Evolutionary conservation across 2,797 vertebrate genomes (phyloP).

Genomic region (Anguilla pacifica): DNA sequence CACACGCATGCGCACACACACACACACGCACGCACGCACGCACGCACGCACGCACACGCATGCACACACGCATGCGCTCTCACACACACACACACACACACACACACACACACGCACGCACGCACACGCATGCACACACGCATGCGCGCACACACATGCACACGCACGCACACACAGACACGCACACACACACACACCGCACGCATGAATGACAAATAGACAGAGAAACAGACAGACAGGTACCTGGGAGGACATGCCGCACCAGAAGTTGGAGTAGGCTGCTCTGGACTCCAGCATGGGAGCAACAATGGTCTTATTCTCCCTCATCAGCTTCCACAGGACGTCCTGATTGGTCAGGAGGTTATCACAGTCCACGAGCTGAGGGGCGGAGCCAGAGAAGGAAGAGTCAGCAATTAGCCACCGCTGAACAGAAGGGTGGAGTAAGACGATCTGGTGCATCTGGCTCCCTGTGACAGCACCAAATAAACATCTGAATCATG

Average conservation of each 20-base stretch:
- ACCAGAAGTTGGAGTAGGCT: slow-evolving; percentile 96
- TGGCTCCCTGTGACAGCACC: neutral
- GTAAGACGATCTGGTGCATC: neutral
- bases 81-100: slow-evolving; percentile 35
- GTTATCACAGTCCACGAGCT: slow-evolving; percentile 88
- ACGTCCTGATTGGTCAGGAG: slow-evolving; percentile 81
- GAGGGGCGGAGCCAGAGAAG: neutral
- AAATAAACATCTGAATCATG: neutral
- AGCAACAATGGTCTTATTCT: slow-evolving; percentile 88
- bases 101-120: neutral
- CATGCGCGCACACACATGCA: neutral
- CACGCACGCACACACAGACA: neutral
- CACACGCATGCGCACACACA: too few relatives aligned
- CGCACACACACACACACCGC: neutral
- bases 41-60: neutral
- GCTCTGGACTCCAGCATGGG: slow-evolving; percentile 92
- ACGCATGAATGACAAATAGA: neutral
- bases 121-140: neutral
- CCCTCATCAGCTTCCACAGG: slow-evolving; percentile 79
- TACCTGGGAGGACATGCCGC: slow-evolving; percentile 92
- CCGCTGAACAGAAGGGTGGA: slow-evolving; percentile 17
- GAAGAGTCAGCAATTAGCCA: slow-evolving; percentile 6
- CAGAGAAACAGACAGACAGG: neutral
- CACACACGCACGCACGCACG: neutral
- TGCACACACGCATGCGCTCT: too few relatives aligned